Evolutionary conservation across 2,113 vertebrate genomes (phyloP).

Genomic region (Pterophyllum scalare): DNA sequence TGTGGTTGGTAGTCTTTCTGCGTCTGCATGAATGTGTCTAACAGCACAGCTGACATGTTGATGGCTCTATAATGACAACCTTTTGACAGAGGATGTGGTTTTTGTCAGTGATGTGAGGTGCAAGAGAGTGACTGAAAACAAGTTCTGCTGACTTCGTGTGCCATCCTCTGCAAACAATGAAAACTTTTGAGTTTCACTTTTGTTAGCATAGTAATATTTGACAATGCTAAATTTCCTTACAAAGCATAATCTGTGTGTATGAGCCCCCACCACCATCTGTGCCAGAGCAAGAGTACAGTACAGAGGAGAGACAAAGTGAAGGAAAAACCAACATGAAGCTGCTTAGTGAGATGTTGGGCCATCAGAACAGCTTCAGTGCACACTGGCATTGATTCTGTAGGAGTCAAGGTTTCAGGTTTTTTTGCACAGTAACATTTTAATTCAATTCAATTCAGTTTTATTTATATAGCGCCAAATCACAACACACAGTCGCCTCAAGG

Average conservation of each 20-base stretch:
- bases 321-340: background rate
- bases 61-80: conserved; percentile 56
- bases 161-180: background rate
- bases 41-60: conserved; percentile 56
- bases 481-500: too few species aligned
- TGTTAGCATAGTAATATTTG: background rate
- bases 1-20: background rate
- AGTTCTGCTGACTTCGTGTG: conserved; percentile 19
- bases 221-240: background rate
- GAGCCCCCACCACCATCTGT: background rate
- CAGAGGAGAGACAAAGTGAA: background rate
- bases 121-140: conserved; percentile 28
- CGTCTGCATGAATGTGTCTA: conserved; percentile 10
- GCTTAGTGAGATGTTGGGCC: background rate
- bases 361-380: background rate
- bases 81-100: conserved; percentile 73
- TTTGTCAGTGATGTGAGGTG: conserved; percentile 40
- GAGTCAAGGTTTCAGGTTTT: background rate
- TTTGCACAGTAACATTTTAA: background rate
- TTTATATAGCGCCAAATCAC: too few species aligned
- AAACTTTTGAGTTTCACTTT: background rate
- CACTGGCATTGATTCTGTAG: background rate
- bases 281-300: background rate
- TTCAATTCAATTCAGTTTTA: too few species aligned
- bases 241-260: background rate